Percentiles rank a stretch among this genome's conserved stretches.
Conservation (phyloP, 2,797 vertebrate genomes). For the Poeciliopsis gracilis region DNA sequence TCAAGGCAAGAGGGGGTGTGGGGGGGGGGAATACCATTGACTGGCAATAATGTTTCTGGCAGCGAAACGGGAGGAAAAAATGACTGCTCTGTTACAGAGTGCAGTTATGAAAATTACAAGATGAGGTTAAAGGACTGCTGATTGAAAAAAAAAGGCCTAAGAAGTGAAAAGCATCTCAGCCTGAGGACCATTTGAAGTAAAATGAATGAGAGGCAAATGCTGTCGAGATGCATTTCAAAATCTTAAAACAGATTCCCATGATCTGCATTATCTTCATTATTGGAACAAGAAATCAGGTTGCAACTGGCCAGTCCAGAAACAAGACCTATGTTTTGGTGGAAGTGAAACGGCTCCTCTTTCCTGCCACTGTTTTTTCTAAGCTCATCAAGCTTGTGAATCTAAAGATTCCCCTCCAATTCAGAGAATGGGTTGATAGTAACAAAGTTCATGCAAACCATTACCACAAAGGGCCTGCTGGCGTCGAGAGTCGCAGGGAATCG, state of each 20-base stretch:
- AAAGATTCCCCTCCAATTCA: too few relatives aligned
- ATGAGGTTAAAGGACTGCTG: constrained; percentile 31
- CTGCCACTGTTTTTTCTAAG: too few relatives aligned
- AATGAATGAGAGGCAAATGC: background rate
- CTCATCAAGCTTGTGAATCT: too few relatives aligned
- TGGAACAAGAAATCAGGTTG: background rate
- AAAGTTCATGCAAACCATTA: too few relatives aligned
- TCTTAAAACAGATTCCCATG: background rate
- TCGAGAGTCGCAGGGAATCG: too few relatives aligned
- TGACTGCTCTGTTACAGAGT: constrained; percentile 34
- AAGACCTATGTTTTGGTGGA: background rate
- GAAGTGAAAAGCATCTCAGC: background rate
- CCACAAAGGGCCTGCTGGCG: too few relatives aligned
- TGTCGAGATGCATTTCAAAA: background rate
- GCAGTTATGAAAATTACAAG: constrained; percentile 27
- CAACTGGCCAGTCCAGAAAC: background rate
- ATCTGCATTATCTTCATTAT: background rate
- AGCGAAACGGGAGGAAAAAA: constrained; percentile 28
- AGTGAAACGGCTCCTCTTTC: background rate
- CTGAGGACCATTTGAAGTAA: background rate
- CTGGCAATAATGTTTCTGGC: constrained; percentile 32
- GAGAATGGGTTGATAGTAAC: too few relatives aligned
- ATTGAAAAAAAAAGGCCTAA: constrained; percentile 16
- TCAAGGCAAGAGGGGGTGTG: constrained; percentile 32
- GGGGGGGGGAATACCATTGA: background rate